Evolutionary conservation across 2,888 invertebrate genomes (phyloP).

Genomic region (Malthinus seriepunctatus): DNA sequence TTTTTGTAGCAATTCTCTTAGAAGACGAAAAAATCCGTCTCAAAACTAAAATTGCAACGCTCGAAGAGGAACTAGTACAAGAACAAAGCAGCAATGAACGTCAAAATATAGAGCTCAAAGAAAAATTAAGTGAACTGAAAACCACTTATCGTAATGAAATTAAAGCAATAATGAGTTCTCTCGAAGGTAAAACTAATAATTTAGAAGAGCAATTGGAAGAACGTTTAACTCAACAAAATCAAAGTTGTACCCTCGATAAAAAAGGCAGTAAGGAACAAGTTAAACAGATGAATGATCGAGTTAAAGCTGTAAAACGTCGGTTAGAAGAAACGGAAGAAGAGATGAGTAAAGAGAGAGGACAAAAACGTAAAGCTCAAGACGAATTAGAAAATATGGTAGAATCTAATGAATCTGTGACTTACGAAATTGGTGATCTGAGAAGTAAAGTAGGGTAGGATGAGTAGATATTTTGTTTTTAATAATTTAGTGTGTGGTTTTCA

Average conservation of each 20-base stretch:
- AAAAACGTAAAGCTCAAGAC: conserved; percentile 93
- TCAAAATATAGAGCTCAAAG: conserved; percentile 93
- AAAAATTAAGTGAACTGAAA: conserved; percentile 93
- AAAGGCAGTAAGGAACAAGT: conserved; percentile 98
- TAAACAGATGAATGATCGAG: conserved; percentile 84
- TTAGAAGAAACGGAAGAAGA: conserved; percentile 98
- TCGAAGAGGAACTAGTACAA: conserved; percentile 98
- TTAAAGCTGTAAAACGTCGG: conserved; percentile 91
- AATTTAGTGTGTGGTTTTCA: conserved; percentile 32
- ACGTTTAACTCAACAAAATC: conserved; percentile 84
- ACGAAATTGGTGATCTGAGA: conserved; percentile 86
- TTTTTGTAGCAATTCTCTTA: conserved; percentile 63
- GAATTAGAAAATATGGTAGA: conserved; percentile 97
- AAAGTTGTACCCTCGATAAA: conserved; percentile 92
- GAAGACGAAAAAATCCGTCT: conserved; percentile 96
- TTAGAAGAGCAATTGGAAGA: conserved; percentile 97
- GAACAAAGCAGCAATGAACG: conserved; percentile 94
- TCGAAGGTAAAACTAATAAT: conserved; percentile 93
- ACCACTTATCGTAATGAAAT: conserved; percentile 91
- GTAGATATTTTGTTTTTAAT: background rate
- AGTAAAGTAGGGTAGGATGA: conserved; percentile 80
- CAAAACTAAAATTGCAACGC: conserved; percentile 89
- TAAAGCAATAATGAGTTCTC: conserved; percentile 89
- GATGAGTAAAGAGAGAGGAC: conserved; percentile 90
- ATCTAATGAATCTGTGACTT: conserved; percentile 83